Conservation (phyloP, 2,888 invertebrate genomes). For the Notodromas monacha region DNA sequence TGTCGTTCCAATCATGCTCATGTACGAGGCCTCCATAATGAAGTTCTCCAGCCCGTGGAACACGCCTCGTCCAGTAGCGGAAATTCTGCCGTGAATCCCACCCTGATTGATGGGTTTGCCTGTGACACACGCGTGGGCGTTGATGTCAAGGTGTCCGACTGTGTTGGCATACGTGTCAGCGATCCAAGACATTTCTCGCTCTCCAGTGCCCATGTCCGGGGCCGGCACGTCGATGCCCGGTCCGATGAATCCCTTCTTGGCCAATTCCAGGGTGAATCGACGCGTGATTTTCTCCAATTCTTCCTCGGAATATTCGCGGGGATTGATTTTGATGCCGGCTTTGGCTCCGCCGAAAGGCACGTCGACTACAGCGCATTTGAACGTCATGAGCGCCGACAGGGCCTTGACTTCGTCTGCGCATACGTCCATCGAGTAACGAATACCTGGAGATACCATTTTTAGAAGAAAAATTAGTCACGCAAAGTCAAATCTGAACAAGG, state of each 20-base stretch:
- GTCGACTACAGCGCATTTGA: conserved; percentile 24
- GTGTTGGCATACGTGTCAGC: conserved; percentile 23
- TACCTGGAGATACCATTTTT: conserved; percentile 18
- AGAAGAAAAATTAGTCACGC: too few relatives aligned
- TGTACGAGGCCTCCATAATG: neutral
- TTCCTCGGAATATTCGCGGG: conserved; percentile 17
- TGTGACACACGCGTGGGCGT: neutral
- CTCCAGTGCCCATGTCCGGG: conserved; percentile 25
- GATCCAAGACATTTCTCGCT: conserved; percentile 23
- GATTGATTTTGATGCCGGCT: conserved; percentile 22
- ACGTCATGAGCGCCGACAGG: conserved; percentile 23
- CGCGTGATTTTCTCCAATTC: neutral
- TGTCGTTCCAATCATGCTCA: neutral
- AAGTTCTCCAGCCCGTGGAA: neutral
- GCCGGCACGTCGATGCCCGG: conserved; percentile 25
- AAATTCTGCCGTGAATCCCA: neutral
- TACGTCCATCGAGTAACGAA: neutral
- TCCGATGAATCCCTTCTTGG: conserved; percentile 18
- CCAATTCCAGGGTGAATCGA: neutral
- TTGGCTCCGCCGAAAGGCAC: conserved; percentile 23
- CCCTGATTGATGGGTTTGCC: neutral
- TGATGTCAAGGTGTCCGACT: conserved; percentile 17
- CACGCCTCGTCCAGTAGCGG: neutral
- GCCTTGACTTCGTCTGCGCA: conserved; percentile 22
- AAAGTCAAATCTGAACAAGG: too few relatives aligned